Percentiles rank a stretch among this genome's conserved stretches.
Evolutionary conservation across 2,113 vertebrate species (phyloP).

Genomic region (Chaetodon trifascialis): DNA sequence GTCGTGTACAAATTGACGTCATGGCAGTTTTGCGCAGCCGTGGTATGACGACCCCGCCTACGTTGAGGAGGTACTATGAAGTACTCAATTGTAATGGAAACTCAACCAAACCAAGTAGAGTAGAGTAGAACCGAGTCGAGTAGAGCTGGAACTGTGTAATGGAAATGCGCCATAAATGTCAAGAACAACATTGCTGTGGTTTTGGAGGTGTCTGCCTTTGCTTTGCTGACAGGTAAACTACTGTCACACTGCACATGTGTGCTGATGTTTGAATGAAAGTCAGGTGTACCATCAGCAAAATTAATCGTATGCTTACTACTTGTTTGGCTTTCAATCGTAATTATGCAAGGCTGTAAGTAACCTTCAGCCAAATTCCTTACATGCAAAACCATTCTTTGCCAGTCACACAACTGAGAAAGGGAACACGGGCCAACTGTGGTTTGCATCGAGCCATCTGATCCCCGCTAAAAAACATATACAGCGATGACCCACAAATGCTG

Average conservation of each 20-base stretch:
- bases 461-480: too few species aligned
- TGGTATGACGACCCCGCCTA: too few species aligned
- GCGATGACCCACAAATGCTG: not conserved
- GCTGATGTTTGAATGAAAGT: not conserved
- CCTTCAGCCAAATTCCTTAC: not conserved
- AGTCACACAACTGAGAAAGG: not conserved
- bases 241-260: not conserved
- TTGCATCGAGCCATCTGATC: not conserved
- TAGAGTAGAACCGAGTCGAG: too few species aligned
- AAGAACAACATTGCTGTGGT: not conserved
- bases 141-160: too few species aligned
- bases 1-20: too few species aligned
- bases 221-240: not conserved
- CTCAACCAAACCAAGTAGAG: too few species aligned
- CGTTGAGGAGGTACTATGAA: too few species aligned
- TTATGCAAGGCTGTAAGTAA: not conserved
- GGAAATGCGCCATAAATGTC: too few species aligned
- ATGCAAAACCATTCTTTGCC: conserved; percentile 1
- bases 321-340: conserved; percentile 3
- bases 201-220: not conserved
- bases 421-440: not conserved
- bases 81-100: too few species aligned
- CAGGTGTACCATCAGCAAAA: not conserved
- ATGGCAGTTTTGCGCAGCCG: too few species aligned
- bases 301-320: too few species aligned